Evolutionary conservation across 2,797 vertebrate species (phyloP), one percentile per base, ranked within the genome.

Genomic region (Moxostoma hubbsi): DNA sequence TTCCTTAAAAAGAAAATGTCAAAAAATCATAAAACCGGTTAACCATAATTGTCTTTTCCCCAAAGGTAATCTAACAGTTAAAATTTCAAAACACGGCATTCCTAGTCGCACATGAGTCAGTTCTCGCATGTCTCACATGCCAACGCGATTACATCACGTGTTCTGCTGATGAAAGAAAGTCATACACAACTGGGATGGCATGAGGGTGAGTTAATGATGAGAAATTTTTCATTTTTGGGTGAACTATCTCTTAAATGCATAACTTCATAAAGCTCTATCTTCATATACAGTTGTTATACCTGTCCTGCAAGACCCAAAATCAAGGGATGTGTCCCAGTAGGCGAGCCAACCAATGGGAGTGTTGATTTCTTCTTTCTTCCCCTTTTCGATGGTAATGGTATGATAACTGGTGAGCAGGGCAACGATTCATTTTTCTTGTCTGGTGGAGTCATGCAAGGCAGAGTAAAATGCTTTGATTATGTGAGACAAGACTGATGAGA

Each of bases 291-390:
- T 46, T 15, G 5, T 6, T 4, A 8, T 82, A 86, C 92, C 13
- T 90, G 90, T 9, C 92, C 73, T 1, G 92, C 86, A 79, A 95
- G 93, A 76, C 93, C 89, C 82, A 94, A 88, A 82, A 94, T 93
- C 71, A 95, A 73, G 0, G 92, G 90, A 80, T 95, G 92, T 75
- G 87, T 88, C 81, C 90, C 88, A 9, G 78, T 54, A 53, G 80
- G 59, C 76, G 95, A 90, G 76, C 94, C 93, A 0, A 95, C 91
- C 77, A 96, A 86, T 5, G 96, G 87, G 69, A 96, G 84, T 0
- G 87, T 77, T 0, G 89, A 84, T 85, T 97, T 98, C 93, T 96
- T 99, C 92, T 98, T 98, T 50, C 97, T 93, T 81, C 97, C 96
- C 71, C 96, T 87, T 82, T 95, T 95, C 2, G 94, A 87, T 84